These are phyloP conservation scores for Aurelia sp. DNA, from an alignment of 30 jellyfish, hydroid and myxozoan genomes.

Conservation along the genomic window DNA sequence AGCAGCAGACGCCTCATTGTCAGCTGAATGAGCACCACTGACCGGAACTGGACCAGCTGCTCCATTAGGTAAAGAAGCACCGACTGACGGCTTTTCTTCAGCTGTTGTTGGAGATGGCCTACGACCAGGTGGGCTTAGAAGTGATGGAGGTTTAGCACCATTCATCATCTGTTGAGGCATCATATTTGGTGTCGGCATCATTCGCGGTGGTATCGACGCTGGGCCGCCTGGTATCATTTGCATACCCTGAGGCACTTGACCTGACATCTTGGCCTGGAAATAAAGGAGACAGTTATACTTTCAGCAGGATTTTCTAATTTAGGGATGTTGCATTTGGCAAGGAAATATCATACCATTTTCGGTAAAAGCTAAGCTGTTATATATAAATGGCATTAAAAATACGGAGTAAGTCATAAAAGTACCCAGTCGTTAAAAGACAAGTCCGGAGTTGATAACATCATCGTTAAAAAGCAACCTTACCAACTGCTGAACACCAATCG, in stretches of 20 bases:
- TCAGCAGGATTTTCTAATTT: too few relatives aligned
- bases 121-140: neutral
- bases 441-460: too few relatives aligned
- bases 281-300: neutral
- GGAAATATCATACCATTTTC: too few relatives aligned
- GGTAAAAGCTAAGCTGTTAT: too few relatives aligned
- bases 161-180: neutral
- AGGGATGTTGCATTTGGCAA: too few relatives aligned
- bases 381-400: too few relatives aligned
- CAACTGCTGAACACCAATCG: too few relatives aligned
- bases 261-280: neutral
- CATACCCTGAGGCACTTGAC: neutral
- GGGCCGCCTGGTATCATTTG: slow-evolving; percentile 1
- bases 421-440: too few relatives aligned
- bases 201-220: neutral
- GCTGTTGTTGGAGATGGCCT: neutral
- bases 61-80: neutral
- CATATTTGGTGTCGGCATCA: slow-evolving; percentile 24
- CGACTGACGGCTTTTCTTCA: neutral
- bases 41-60: neutral
- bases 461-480: too few relatives aligned
- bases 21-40: too few relatives aligned
- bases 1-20: too few relatives aligned
- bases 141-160: neutral
- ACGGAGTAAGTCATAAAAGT: too few relatives aligned